Base-by-base conservation (phyloP, 2,888 invertebrate genomes). In the Leptinotarsa rubiginosa region DNA sequence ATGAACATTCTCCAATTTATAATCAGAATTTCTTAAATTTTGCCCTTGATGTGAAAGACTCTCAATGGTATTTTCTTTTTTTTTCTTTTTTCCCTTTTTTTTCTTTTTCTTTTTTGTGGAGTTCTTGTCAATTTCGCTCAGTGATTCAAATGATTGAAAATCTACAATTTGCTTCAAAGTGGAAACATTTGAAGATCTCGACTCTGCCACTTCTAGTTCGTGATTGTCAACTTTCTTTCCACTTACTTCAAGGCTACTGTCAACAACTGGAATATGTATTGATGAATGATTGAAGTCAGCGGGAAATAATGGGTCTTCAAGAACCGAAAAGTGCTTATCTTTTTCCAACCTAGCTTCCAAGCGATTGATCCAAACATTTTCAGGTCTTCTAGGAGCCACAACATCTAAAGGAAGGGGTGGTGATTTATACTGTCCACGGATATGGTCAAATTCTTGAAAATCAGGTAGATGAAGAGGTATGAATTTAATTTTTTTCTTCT, bases 341-440 rank as follows among this genome's bases (percentile, higher is more conserved):
- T 31, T 31, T 31, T 7, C 7, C 7, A 31, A 31, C 5, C 5
- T 7, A 31, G 12, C 16, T 25, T 59, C 59, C 59, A 59, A 15
- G 15, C 25, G 59, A 22, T 59, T 59, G 20, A 22, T 20, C 59
- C 25, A 59, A 4, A 59, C 59, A 59, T 59, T 59, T 59, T 59
- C 59, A 59, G 15, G 20, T 16, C 15, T 15, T 20, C 22, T 59
- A 22, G 25, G 59, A 22, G 15, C 15, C 15, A 59, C 22, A 59
- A 59, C 20, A 12, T 59, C 59, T 25, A 22, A 15, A 59, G 20
- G 22, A 25, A 59, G 20, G 13, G 59, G 59, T 25, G 59, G 59
- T 59, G 59, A 16, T 22, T 59, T 59, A 59, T 25, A 22, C 59
- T 25, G 59, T 59, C 4, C 59, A 59, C 25, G 59, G 15, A 13